phyloP scores from a whole-genome alignment of 2,797 vertebrate genomes.

The Hemitrygon akajei region DNA sequence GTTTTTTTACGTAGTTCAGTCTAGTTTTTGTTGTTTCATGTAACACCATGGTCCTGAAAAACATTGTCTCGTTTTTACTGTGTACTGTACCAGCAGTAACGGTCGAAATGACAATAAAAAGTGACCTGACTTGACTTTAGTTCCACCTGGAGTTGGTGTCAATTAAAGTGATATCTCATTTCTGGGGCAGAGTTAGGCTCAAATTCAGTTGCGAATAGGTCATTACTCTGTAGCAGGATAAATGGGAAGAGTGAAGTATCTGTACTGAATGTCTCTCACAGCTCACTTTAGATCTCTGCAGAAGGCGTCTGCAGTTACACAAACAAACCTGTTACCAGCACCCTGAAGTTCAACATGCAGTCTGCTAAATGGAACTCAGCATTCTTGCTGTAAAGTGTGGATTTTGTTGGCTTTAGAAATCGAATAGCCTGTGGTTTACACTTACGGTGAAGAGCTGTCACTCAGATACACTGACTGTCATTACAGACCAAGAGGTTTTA shows the following conservation, averaged over 20 bases:
- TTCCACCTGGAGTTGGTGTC: no score
- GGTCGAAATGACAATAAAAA: no score
- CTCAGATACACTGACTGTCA: not conserved
- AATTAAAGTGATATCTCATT: not conserved
- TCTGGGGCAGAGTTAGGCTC: no score
- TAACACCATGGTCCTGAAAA: no score
- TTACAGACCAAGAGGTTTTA: not conserved
- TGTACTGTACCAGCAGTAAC: no score
- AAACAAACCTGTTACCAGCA: not conserved
- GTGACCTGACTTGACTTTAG: no score
- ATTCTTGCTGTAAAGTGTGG: not conserved
- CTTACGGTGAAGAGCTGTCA: not conserved
- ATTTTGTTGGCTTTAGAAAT: not conserved
- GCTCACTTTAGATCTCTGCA: not conserved
- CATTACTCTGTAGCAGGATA: not conserved
- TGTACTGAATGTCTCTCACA: not conserved
- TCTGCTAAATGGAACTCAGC: not conserved
- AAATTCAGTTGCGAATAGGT: not conserved
- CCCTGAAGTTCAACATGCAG: not conserved
- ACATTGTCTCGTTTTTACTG: no score
- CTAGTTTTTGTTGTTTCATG: no score
- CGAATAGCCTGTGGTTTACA: not conserved
- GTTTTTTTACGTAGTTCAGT: no score
- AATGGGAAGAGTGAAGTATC: not conserved
- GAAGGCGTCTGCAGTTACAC: not conserved